Conservation (phyloP, 2,113 vertebrate species). For the Coturnix japonica region DNA sequence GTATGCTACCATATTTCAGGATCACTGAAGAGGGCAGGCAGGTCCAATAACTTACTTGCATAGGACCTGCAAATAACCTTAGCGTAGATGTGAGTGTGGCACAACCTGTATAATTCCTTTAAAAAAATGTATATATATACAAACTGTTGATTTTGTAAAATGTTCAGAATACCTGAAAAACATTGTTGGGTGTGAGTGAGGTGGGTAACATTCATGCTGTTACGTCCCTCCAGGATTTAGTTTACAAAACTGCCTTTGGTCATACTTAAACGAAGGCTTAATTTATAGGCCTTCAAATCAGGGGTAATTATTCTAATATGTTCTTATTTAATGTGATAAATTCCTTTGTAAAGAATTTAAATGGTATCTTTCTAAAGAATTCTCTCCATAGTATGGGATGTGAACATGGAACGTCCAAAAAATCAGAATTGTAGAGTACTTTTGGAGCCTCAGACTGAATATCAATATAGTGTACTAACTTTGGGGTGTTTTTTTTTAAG, state of each 20-base stretch:
- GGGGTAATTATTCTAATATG: slow-evolving; percentile 56
- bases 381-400: neutral
- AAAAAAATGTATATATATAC: no score
- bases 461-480: neutral
- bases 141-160: neutral
- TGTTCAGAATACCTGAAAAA: neutral
- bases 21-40: slow-evolving; percentile 65
- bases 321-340: slow-evolving; percentile 38
- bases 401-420: neutral
- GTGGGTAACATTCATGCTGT: neutral
- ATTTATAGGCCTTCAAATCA: slow-evolving; percentile 39
- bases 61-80: slow-evolving; percentile 26
- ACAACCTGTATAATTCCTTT: neutral
- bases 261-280: slow-evolving; percentile 5
- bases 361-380: slow-evolving; percentile 30
- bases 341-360: slow-evolving; percentile 62
- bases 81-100: neutral
- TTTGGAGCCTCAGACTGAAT: neutral
- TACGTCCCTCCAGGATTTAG: neutral
- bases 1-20: slow-evolving; percentile 49
- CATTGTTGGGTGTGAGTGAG: neutral
- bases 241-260: neutral
- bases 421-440: neutral
- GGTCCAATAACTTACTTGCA: slow-evolving; percentile 45
- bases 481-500: neutral